These are phyloP conservation scores for Gnathonemus longibarbis DNA, from an alignment of 2,113 vertebrate genomes.

Conservation along the genomic window DNA sequence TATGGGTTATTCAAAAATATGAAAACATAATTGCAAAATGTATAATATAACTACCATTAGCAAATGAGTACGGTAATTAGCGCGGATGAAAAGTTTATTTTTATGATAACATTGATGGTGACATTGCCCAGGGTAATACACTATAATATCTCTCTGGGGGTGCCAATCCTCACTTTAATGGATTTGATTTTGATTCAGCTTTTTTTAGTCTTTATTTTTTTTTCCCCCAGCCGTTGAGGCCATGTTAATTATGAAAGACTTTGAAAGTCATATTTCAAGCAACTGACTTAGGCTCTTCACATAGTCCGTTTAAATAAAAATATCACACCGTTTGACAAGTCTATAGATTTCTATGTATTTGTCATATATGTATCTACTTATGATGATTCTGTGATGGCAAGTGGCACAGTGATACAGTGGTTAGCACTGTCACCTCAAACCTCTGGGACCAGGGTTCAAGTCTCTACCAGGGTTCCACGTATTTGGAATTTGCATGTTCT, in stretches of 20 bases:
- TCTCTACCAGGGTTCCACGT: neutral
- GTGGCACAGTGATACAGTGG: neutral
- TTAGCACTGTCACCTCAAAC: neutral
- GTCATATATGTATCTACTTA: neutral
- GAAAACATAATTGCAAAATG: neutral
- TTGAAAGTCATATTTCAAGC: slow-evolving; percentile 14
- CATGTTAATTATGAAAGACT: slow-evolving; percentile 5
- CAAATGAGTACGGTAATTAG: neutral
- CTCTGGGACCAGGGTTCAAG: neutral
- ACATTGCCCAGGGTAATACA: slow-evolving; percentile 15
- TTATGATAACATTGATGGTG: neutral
- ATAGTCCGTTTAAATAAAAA: neutral
- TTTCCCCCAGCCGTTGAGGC: neutral
- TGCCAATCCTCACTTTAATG: slow-evolving; percentile 11
- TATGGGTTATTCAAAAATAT: neutral
- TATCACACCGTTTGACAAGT: neutral
- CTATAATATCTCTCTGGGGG: slow-evolving; percentile 2
- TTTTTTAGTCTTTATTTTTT: slow-evolving; percentile 5
- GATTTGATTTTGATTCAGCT: slow-evolving; percentile 14
- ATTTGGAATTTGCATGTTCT: neutral
- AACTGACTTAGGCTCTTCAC: neutral
- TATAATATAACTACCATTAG: neutral
- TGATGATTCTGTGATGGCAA: neutral
- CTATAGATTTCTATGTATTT: neutral
- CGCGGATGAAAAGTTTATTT: neutral